Conservation (phyloP, 1,140 invertebrate species). For the Heliconius hewitsoni region DNA sequence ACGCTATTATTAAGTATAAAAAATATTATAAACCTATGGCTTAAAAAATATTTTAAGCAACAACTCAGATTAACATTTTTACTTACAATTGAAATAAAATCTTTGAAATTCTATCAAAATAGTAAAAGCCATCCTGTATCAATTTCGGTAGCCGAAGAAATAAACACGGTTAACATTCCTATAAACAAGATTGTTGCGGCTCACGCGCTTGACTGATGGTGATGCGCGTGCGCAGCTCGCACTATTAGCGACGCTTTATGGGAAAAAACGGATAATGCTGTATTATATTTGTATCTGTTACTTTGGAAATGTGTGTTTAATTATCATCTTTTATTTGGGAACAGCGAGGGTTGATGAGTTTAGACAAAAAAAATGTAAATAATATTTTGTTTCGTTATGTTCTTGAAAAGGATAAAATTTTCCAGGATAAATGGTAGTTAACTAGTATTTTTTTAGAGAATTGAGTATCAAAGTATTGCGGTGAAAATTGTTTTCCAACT, state of each 20-base stretch:
- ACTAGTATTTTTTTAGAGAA: too few species aligned
- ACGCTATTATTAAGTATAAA: too few species aligned
- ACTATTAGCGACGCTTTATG: conserved; percentile 68
- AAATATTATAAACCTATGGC: too few species aligned
- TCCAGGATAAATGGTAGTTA: too few species aligned
- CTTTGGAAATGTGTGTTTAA: conserved; percentile 42
- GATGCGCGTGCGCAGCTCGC: conserved; percentile 46
- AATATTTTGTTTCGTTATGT: neutral
- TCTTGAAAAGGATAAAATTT: too few species aligned
- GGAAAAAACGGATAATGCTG: conserved; percentile 48
- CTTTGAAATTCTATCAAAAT: neutral
- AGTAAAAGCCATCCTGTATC: conserved; percentile 48
- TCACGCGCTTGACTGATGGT: conserved; percentile 60
- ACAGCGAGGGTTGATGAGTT: neutral
- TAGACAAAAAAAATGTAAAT: neutral
- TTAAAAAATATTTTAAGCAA: too few species aligned
- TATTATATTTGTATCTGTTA: conserved; percentile 41
- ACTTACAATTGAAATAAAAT: too few species aligned
- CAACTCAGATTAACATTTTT: too few species aligned
- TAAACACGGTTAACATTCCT: conserved; percentile 75
- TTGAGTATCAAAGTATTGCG: too few species aligned
- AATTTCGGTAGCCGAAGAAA: conserved; percentile 54
- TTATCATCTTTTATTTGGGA: conserved; percentile 26
- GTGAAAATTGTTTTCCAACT: too few species aligned
- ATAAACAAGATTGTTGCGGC: conserved; percentile 75